These are phyloP conservation scores for Suncus etruscus DNA, from an alignment of 2,113 vertebrate species.

Conservation along the genomic window DNA sequence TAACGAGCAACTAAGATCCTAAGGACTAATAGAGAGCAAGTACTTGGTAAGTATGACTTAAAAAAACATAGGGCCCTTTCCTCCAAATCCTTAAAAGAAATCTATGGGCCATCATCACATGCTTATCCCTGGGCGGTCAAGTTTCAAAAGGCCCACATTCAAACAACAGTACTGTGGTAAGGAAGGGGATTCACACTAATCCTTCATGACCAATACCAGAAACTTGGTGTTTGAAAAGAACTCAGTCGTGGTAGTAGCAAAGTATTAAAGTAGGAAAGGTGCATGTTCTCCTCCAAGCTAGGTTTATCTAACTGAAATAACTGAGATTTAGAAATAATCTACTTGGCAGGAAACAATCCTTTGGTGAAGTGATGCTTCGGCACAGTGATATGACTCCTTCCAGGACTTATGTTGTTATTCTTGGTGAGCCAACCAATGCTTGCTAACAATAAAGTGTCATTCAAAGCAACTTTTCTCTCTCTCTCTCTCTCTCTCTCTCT, in stretches of 20 bases:
- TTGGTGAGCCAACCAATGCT: conserved; percentile 33
- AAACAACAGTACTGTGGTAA: conserved; percentile 21
- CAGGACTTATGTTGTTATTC: conserved; percentile 62
- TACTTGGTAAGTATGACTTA: not conserved
- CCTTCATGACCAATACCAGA: conserved; percentile 4
- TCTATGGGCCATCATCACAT: not conserved
- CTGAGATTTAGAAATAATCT: conserved; percentile 63
- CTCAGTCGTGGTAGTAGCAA: not conserved
- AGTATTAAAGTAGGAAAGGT: conserved; percentile 60
- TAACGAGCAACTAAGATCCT: conserved; percentile 18
- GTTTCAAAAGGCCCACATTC: conserved; percentile 31
- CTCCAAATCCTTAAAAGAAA: not conserved
- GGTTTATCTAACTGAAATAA: conserved; percentile 21
- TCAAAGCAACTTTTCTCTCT: not conserved
- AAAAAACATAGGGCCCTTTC: conserved; percentile 20
- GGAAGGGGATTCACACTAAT: conserved; percentile 20
- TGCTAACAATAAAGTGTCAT: conserved; percentile 43
- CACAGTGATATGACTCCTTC: conserved; percentile 51
- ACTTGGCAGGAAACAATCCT: conserved; percentile 55
- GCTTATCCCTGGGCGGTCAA: not conserved
- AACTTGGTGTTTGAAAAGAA: conserved; percentile 61
- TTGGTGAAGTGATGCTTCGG: conserved; percentile 58
- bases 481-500: too few relatives aligned
- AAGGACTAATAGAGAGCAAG: conserved; percentile 21
- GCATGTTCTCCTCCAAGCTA: conserved; percentile 75